Evolutionary conservation across 2,888 invertebrate species (phyloP).

Genomic region (Cyaniris semiargus): DNA sequence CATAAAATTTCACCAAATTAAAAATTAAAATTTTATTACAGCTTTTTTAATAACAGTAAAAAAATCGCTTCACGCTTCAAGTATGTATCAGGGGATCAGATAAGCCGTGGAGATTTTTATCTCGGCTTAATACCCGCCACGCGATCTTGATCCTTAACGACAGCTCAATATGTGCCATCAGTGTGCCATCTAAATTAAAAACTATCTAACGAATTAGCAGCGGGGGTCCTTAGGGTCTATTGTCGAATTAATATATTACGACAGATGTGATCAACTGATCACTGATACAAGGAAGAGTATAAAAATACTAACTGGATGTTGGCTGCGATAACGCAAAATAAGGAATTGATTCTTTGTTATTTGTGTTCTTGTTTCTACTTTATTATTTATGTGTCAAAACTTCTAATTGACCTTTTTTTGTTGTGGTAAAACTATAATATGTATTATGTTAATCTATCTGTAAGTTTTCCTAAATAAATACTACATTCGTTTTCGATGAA

Average conservation of each 20-base stretch:
- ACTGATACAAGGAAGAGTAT: neutral
- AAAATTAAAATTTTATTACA: neutral
- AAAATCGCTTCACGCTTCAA: conserved; percentile 50
- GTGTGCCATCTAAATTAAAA: neutral
- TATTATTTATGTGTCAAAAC: neutral
- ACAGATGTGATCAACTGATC: neutral
- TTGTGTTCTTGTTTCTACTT: neutral
- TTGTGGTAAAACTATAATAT: too few relatives aligned
- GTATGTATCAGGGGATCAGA: conserved; percentile 46
- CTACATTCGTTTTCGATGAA: neutral
- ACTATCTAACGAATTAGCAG: neutral
- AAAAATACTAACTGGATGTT: too few relatives aligned
- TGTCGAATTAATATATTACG: neutral
- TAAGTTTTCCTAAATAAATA: neutral
- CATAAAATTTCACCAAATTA: neutral
- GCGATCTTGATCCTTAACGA: conserved; percentile 33
- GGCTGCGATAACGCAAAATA: too few relatives aligned
- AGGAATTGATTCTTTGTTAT: too few relatives aligned
- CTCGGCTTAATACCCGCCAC: conserved; percentile 44
- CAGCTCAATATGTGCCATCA: conserved; percentile 17
- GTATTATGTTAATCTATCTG: neutral
- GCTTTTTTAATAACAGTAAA: conserved; percentile 11
- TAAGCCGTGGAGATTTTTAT: conserved; percentile 48
- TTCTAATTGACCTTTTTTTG: too few relatives aligned
- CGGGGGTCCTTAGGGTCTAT: neutral